Evolutionary conservation across 2,888 invertebrate genomes (phyloP), one percentile per base, ranked within the genome.

Genomic region (Creontiades dilutus): DNA sequence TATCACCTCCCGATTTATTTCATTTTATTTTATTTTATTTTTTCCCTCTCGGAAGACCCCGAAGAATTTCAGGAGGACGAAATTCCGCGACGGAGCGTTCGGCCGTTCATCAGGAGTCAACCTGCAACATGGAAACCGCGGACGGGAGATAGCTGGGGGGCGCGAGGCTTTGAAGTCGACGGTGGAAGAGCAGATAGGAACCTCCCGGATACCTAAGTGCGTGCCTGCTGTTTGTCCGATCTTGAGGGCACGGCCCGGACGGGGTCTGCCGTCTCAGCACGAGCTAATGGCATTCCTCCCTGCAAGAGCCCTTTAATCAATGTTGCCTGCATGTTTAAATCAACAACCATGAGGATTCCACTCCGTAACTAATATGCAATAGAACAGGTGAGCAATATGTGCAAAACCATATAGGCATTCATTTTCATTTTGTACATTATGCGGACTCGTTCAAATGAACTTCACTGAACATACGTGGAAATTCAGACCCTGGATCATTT

Each of bases 211-310:
- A 47, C 78, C 78, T 37, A 80, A 80, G 78, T 80, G 78, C 78
- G 78, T 80, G 37, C 78, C 47, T 80, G 78, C 47, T 80, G 78
- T 80, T 80, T 80, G 78, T 80, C 78, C 37, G 46, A 46, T 28
- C 78, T 27, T 28, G 27, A 78, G 78, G 46, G 78, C 46, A 13
- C 28, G 78, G 78, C 47, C 28, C 37, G 19, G 78, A 19, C 78
- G 28, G n/a, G 46, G 28, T 75, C 23, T 23, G 23, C 23, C 23
- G 75, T 16, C 78, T n/a, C 46, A 61, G 85, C 85, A 85, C 85
- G 85, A 85, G 85, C 85, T 85, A 85, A 85, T 85, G 85, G 85
- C 85, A 85, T 85, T 85, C 85, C 85, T 85, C 46, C 37, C n/a
- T 85, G 61, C 85, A 85, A 19, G 37, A 57, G 61, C 61, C 61